phyloP scores from a whole-genome alignment of 2,888 invertebrate genomes.

The Mystacides longicornis region DNA sequence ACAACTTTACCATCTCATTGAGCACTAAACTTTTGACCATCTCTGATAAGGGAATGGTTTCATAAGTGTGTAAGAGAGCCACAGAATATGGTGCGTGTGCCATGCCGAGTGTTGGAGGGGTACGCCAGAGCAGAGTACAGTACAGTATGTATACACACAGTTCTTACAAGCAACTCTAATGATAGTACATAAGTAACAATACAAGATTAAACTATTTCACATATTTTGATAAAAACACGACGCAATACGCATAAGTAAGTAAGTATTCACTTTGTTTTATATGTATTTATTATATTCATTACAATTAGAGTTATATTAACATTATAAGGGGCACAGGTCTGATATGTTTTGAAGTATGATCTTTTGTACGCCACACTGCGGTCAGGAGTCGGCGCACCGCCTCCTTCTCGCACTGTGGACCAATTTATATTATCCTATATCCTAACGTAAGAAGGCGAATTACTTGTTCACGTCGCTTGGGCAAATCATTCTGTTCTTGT shows the following conservation, averaged over 20 bases:
- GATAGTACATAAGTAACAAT: not conserved
- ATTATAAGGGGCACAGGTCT: slow-evolving; percentile 67
- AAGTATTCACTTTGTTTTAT: slow-evolving; percentile 31
- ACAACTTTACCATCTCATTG: too few relatives aligned
- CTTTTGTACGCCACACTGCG: slow-evolving; percentile 53
- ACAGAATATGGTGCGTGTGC: too few relatives aligned
- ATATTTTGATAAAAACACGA: slow-evolving; percentile 26
- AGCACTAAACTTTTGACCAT: too few relatives aligned
- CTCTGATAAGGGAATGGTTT: too few relatives aligned
- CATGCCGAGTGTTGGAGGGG: too few relatives aligned
- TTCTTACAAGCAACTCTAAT: not conserved
- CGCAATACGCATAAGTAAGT: slow-evolving; percentile 26
- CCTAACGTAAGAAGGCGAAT: slow-evolving; percentile 49
- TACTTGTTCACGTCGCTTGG: too few relatives aligned
- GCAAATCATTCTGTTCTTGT: too few relatives aligned
- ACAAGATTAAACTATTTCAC: slow-evolving; percentile 22
- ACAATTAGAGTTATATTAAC: slow-evolving; percentile 35
- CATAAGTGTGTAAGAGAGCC: too few relatives aligned
- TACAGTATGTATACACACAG: too few relatives aligned
- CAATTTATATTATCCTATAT: slow-evolving; percentile 37
- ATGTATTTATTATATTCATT: slow-evolving; percentile 31
- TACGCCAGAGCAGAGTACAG: too few relatives aligned
- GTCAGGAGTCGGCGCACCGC: too few relatives aligned
- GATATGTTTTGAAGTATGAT: slow-evolving; percentile 72
- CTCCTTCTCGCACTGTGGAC: too few relatives aligned